Conservation (phyloP, 37 sponge, comb jelly and placozoan genomes). For the Aphrocallistes beatrix region DNA sequence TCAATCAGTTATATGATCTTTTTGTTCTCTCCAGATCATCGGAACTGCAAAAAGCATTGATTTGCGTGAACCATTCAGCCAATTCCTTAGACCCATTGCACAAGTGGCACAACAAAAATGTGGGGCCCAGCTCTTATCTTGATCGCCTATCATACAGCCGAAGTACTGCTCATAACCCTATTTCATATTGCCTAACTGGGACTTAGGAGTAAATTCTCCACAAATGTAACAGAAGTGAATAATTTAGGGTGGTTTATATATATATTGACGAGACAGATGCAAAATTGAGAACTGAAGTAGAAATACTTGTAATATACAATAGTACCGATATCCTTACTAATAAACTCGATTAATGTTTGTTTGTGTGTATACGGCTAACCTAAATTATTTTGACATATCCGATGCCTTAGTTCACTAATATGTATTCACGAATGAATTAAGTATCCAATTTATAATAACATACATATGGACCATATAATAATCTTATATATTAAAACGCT, state of each 20-base stretch:
- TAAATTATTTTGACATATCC: too few species aligned
- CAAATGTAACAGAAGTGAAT: constrained; percentile 22
- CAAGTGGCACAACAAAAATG: background rate
- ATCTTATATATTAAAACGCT: too few species aligned
- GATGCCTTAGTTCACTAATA: too few species aligned
- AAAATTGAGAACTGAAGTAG: too few species aligned
- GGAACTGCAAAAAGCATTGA: background rate
- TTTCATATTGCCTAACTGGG: background rate
- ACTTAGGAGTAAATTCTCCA: background rate
- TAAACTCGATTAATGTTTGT: too few species aligned
- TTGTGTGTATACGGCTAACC: too few species aligned
- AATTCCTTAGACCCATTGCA: background rate
- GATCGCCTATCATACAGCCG: constrained; percentile 3
- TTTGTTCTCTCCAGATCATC: constrained; percentile 6
- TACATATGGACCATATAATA: too few species aligned
- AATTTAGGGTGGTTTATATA: background rate
- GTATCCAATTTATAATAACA: too few species aligned
- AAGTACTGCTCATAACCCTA: background rate
- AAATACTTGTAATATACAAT: too few species aligned
- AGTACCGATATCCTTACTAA: too few species aligned
- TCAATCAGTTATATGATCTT: constrained; percentile 15
- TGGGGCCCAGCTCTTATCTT: constrained; percentile 17
- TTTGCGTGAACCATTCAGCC: background rate
- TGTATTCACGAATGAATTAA: too few species aligned
- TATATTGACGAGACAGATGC: background rate